A percentile compares a stretch with the other conserved stretches of the same genome.
phyloP scores from a whole-genome alignment of 2,797 vertebrate species.

The Manis javanica region DNA sequence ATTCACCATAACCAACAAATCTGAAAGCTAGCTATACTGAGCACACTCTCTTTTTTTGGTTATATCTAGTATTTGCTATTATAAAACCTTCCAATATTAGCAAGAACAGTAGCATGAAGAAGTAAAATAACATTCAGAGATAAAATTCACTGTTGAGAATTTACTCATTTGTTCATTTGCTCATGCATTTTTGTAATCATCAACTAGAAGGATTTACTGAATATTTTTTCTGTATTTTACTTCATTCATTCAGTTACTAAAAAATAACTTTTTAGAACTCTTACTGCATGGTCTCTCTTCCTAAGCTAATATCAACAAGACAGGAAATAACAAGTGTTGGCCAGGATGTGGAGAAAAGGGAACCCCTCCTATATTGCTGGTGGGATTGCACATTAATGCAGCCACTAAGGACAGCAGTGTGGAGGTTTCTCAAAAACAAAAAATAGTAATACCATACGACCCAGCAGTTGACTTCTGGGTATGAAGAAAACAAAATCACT shows the following conservation, averaged over 20 bases:
- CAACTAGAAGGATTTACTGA: not conserved
- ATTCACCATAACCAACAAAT: not conserved
- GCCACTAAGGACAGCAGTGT: too few species aligned
- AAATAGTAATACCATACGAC: too few species aligned
- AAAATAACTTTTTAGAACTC: not conserved
- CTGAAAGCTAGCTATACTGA: accelerated
- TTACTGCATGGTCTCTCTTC: not conserved
- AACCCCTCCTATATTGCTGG: too few species aligned
- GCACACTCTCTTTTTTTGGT: not conserved
- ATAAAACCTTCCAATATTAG: not conserved
- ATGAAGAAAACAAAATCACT: too few species aligned
- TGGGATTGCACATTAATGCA: too few species aligned
- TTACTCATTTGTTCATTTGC: not conserved
- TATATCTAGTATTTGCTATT: not conserved
- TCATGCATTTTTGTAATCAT: not conserved
- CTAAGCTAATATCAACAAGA: too few species aligned
- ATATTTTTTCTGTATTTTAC: not conserved
- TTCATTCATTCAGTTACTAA: not conserved
- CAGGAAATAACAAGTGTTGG: too few species aligned
- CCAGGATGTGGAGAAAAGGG: too few species aligned
- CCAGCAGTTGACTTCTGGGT: too few species aligned
- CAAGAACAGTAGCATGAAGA: conserved; percentile 16
- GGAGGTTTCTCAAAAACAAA: too few species aligned
- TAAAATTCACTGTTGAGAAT: not conserved
- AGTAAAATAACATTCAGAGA: not conserved